phyloP scores from a whole-genome alignment of 1,140 invertebrate species.

The Listronotus bonariensis region DNA sequence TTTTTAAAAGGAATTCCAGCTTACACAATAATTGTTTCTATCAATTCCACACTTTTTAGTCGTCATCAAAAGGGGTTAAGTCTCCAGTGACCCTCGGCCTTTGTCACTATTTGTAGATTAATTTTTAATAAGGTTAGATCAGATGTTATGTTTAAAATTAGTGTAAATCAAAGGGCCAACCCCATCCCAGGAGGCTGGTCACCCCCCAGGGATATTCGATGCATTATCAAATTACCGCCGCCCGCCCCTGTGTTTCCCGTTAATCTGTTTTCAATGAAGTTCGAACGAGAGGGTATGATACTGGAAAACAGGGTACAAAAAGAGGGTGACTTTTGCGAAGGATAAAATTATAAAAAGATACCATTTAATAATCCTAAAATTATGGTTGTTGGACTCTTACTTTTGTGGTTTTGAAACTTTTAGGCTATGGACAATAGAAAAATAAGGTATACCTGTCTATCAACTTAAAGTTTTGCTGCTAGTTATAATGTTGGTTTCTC shows the following conservation, averaged over 20 bases:
- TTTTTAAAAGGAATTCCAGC: too few species aligned
- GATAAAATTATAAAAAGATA: too few species aligned
- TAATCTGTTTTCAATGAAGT: constrained; percentile 57
- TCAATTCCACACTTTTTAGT: background rate
- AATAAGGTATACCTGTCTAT: too few species aligned
- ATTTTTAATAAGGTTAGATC: constrained; percentile 57
- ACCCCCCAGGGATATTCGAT: constrained; percentile 36
- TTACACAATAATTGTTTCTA: too few species aligned
- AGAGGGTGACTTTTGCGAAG: too few species aligned
- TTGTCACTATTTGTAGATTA: constrained; percentile 51
- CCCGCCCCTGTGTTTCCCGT: constrained; percentile 52
- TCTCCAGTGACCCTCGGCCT: constrained; percentile 22
- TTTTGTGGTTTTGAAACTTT: too few species aligned
- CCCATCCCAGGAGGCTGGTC: constrained; percentile 29
- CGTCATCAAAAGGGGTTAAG: constrained; percentile 21
- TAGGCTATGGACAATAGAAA: too few species aligned
- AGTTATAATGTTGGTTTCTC: too few species aligned
- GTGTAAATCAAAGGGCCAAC: constrained; percentile 56
- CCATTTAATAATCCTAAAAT: too few species aligned
- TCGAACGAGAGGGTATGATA: constrained; percentile 9
- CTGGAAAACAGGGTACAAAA: too few species aligned
- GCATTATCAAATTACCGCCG: constrained; percentile 57
- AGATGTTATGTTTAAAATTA: constrained; percentile 59
- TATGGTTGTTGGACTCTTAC: too few species aligned
- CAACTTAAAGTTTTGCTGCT: too few species aligned